phyloP scores from a whole-genome alignment of 1,140 invertebrate genomes.

The Agrilus planipennis region DNA sequence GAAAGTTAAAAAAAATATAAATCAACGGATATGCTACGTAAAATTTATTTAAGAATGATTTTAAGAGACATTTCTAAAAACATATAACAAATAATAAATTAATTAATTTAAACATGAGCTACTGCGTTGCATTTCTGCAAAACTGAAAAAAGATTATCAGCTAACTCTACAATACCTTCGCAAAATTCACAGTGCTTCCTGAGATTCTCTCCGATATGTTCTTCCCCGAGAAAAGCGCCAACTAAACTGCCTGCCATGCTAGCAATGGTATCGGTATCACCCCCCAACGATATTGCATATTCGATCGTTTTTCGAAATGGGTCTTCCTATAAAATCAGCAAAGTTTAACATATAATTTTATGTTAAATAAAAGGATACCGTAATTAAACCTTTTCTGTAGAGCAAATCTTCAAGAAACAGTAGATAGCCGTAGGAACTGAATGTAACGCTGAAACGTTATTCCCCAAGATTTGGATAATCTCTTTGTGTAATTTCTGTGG shows the following conservation, averaged over 20 bases:
- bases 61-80: too few relatives aligned
- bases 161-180: constrained; percentile 38
- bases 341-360: too few relatives aligned
- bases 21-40: too few relatives aligned
- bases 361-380: not conserved
- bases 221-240: constrained; percentile 59
- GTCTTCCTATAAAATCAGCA: too few relatives aligned
- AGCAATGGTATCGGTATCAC: constrained; percentile 72
- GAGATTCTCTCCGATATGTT: constrained; percentile 44
- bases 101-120: too few relatives aligned
- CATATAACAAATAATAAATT: too few relatives aligned
- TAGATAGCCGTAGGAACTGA: constrained; percentile 70
- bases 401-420: constrained; percentile 56
- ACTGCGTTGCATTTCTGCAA: too few relatives aligned
- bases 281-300: constrained; percentile 59
- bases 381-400: constrained; percentile 3
- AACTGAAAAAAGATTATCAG: constrained; percentile 36
- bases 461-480: constrained; percentile 47
- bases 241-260: constrained; percentile 66
- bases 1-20: too few relatives aligned
- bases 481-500: constrained; percentile 32
- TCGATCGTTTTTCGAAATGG: constrained; percentile 53
- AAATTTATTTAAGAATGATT: too few relatives aligned
- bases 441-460: constrained; percentile 48
- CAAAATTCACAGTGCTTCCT: constrained; percentile 51